Evolutionary conservation across 2,797 vertebrate genomes (phyloP), one percentile per base, ranked within the genome.

Genomic region (Helarctos malayanus): DNA sequence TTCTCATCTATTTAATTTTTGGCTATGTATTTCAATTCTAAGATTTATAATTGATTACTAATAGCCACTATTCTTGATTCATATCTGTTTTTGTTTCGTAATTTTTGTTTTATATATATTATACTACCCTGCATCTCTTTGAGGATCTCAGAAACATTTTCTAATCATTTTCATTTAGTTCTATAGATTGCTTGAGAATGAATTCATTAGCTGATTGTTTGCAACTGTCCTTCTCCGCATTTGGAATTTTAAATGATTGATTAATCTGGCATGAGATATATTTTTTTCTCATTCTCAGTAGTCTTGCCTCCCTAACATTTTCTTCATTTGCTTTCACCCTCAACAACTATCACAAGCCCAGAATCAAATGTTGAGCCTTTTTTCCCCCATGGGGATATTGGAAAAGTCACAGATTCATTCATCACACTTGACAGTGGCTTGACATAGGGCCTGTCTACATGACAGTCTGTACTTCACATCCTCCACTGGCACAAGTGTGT

Each of bases 201-300:
- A 88, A 96, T 89, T 45, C 16, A 59, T 85, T 78, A 49, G 69
- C 79, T 81, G 73, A n/a, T 91, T 83, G 56, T 95, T 89, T 96
- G 49, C 12, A 92, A 35, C 45, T 91, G 21, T 81, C 45, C 90
- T 88, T 78, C 25, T 76, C 47, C 69, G 59, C 23, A 75, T 85
- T 89, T 84, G 0, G 41, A 52, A 49, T 88, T 87, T 91, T 84
- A 91, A 90, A 61, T 85, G 13, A 84, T 41, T 52, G 63, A 75
- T 76, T 61, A 57, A 9, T 89, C 82, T 63, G 45, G 47, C 15
- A 0, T 41, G 38, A 29, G 10, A 23, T 45, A 18, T 65, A n/a
- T 27, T 81, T 85, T 52, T 49, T 19, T 82, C 81, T 91, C 52
- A 38, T 68, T 56, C 63, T 85, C 57, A 45, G 35, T 25, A 35